A percentile compares a stretch with the other conserved stretches of the same genome.
Conservation (phyloP, 2,797 vertebrate genomes). For the Xerus rutilus region DNA sequence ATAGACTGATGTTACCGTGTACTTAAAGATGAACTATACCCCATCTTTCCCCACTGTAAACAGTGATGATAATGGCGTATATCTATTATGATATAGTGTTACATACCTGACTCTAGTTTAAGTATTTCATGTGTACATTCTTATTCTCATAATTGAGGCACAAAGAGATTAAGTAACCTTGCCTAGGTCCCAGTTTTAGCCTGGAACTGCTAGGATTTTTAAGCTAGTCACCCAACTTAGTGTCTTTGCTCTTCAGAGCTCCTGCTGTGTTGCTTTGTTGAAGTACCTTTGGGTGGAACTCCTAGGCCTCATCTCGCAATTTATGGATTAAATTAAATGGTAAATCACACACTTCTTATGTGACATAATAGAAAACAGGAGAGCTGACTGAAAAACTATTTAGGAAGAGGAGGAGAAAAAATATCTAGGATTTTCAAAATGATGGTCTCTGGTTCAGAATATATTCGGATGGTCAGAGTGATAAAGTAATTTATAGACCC, state of each 20-base stretch:
- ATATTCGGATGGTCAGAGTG: background rate
- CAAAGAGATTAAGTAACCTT: background rate
- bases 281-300: background rate
- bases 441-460: background rate
- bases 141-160: background rate
- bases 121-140: background rate
- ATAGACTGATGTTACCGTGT: background rate
- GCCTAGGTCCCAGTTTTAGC: background rate
- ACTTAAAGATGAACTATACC: background rate
- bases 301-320: background rate
- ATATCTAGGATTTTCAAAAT: background rate
- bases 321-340: constrained; percentile 5
- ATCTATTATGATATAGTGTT: background rate
- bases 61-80: background rate
- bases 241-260: background rate
- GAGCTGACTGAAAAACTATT: background rate
- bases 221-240: background rate
- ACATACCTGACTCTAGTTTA: background rate
- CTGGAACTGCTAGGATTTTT: background rate
- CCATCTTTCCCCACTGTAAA: background rate
- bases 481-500: background rate
- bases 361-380: background rate
- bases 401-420: background rate
- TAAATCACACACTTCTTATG: background rate
- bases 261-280: background rate